Conservation (phyloP, 2,797 vertebrate genomes). For the Galagoides demidoff region DNA sequence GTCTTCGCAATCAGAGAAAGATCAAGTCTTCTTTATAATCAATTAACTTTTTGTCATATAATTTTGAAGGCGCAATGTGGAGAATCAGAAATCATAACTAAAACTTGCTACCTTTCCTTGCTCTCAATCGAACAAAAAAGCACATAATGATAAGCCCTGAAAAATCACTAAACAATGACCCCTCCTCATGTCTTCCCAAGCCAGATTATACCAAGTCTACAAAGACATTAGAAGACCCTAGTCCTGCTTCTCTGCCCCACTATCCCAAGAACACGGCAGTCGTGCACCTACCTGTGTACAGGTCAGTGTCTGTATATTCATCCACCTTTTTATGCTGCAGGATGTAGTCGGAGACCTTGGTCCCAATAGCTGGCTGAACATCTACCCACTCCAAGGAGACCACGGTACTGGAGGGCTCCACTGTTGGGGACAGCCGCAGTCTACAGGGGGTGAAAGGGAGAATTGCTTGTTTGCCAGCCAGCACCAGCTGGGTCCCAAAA, state of each 20-base stretch:
- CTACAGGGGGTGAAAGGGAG: conserved; percentile 84
- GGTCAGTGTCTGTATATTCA: conserved; percentile 95
- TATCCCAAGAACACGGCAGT: neutral
- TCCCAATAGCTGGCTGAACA: conserved; percentile 96
- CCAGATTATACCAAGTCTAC: neutral
- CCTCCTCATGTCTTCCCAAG: neutral
- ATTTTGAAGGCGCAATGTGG: neutral
- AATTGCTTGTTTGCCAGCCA: neutral
- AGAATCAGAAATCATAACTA: neutral
- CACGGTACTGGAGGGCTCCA: conserved; percentile 97
- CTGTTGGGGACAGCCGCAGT: conserved; percentile 92
- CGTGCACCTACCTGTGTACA: conserved; percentile 93
- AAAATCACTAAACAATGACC: neutral
- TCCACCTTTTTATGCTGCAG: conserved; percentile 98
- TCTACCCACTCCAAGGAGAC: conserved; percentile 98
- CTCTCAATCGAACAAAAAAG: neutral
- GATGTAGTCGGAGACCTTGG: conserved; percentile 96
- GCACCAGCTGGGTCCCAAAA: neutral
- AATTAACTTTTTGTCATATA: neutral
- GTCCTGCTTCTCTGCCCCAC: neutral
- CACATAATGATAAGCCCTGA: neutral
- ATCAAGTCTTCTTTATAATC: conserved; percentile 31
- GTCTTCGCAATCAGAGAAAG: neutral
- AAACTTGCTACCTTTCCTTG: neutral
- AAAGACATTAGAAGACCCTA: neutral